Evolutionary conservation across 2,113 vertebrate species (phyloP), one percentile per base, ranked within the genome.

Genomic region (Oceanodroma tethys): DNA sequence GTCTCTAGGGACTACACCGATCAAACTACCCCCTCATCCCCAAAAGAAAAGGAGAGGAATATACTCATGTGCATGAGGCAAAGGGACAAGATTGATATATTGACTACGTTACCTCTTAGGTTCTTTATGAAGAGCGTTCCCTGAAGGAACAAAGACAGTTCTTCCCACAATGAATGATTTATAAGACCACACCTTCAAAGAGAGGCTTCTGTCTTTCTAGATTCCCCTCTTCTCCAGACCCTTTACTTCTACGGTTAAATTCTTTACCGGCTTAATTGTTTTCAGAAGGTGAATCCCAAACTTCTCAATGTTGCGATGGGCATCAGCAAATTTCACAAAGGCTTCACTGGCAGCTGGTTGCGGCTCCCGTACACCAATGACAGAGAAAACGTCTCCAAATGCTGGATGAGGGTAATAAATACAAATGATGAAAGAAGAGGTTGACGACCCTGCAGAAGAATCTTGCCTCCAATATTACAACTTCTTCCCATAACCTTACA

Each of bases 261-360:
- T 91, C 59, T 67, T 98, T 97, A 99, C 99, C 62, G 99, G 99
- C 94, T 99, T 99, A 97, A 99, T 98, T 82, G 99, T 99, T 96
- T 99, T 99, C 45, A 99, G 98, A 16, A 99, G 99, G 96, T 98
- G 98, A 95, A 99, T 99, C 60, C 99, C 99, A 34, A 99, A 99
- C 95, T 99, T 99, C 98, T 99, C 99, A 22, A 99, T 99, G 98
- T 86, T 99, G 92, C 99, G 99, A 95, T 99, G 99, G 68, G 99
- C 99, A 38, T 99, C 99, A 2, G 99, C 99, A 65, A 99, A 99
- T 96, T 99, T 99, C 70, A 99, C 99, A n/a, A 99, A 99, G 5
- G 99, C 99, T 97, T 99, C 99, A 14, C 99, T 99, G 48, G 99
- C 99, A 11, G 99, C 98, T 21, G 99, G 99, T 82, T 99, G 99